These are phyloP conservation scores for Acanthiza pusilla DNA, from an alignment of 2,797 vertebrate genomes.

Conservation along the genomic window DNA sequence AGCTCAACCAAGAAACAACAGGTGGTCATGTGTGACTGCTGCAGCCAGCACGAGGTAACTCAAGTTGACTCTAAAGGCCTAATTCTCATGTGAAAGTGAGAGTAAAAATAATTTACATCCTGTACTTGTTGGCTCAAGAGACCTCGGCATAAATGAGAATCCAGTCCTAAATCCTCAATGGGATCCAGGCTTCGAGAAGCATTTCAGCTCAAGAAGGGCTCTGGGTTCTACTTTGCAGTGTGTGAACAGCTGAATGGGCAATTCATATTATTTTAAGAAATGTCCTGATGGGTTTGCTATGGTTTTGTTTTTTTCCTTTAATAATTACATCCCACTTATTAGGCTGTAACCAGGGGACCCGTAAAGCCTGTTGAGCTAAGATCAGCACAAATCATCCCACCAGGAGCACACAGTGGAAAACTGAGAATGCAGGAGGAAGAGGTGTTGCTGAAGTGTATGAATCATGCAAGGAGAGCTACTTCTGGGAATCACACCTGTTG, in stretches of 20 bases:
- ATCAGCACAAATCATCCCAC: slow-evolving; percentile 28
- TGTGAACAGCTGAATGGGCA: slow-evolving; percentile 53
- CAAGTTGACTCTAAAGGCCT: slow-evolving; percentile 48
- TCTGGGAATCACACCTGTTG: neutral
- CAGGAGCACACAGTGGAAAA: slow-evolving; percentile 1
- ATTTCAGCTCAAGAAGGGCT: slow-evolving; percentile 27
- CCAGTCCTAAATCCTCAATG: slow-evolving; percentile 27
- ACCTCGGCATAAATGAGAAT: slow-evolving; percentile 47
- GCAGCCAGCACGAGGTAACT: slow-evolving; percentile 52
- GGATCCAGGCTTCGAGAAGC: neutral
- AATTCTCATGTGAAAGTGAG: slow-evolving; percentile 60
- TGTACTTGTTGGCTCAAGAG: slow-evolving; percentile 44
- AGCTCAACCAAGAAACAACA: slow-evolving; percentile 40
- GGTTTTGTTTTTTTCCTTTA: slow-evolving; percentile 34
- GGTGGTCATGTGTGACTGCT: slow-evolving; percentile 20
- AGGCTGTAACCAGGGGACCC: neutral
- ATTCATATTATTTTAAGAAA: slow-evolving; percentile 42
- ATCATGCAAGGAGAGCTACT: neutral
- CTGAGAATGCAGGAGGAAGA: neutral
- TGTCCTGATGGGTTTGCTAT: neutral
- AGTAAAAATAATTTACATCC: slow-evolving; percentile 57
- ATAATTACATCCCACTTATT: slow-evolving; percentile 31
- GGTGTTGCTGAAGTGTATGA: neutral
- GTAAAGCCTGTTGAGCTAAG: slow-evolving; percentile 30
- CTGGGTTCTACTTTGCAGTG: slow-evolving; percentile 17